These are phyloP conservation scores for Lepidurus apus DNA, from an alignment of 1,140 invertebrate species.

Conservation along the genomic window DNA sequence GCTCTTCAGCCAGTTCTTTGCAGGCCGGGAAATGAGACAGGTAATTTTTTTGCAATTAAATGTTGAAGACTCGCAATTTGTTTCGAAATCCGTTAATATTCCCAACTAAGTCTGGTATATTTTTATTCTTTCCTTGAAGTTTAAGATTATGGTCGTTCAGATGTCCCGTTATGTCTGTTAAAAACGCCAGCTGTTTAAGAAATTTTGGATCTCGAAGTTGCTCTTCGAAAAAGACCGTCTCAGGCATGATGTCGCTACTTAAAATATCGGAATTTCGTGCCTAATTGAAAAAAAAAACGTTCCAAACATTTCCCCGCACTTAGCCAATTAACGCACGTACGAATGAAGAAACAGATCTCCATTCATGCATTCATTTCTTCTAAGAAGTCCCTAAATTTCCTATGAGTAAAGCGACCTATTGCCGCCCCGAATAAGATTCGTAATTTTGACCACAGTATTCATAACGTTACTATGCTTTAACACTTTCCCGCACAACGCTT, in stretches of 20 bases:
- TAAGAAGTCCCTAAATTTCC: conserved; percentile 21
- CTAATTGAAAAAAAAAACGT: conserved; percentile 30
- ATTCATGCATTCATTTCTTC: conserved; percentile 26
- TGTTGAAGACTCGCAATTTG: too few relatives aligned
- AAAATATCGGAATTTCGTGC: conserved; percentile 32
- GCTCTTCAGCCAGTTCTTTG: too few relatives aligned
- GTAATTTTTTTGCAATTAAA: too few relatives aligned
- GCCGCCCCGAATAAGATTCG: conserved; percentile 17
- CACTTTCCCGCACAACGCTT: too few relatives aligned
- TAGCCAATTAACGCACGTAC: conserved; percentile 30
- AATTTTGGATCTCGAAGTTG: conserved; percentile 30
- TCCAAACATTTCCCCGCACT: conserved; percentile 32
- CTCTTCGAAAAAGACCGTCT: conserved; percentile 25
- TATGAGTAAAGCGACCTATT: conserved; percentile 23
- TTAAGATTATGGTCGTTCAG: too few relatives aligned
- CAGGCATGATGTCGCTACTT: not conserved
- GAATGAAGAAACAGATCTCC: conserved; percentile 27
- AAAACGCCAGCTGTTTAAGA: conserved; percentile 32
- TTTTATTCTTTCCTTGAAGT: too few relatives aligned
- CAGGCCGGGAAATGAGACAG: too few relatives aligned
- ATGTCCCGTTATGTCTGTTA: not conserved
- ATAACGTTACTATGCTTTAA: not conserved
- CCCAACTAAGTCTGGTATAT: too few relatives aligned
- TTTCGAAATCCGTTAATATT: too few relatives aligned
- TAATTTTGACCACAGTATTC: conserved; percentile 22